Evolutionary conservation across 2,113 vertebrate species (phyloP), one percentile per base, ranked within the genome.

Genomic region (Camarhynchus parvulus): DNA sequence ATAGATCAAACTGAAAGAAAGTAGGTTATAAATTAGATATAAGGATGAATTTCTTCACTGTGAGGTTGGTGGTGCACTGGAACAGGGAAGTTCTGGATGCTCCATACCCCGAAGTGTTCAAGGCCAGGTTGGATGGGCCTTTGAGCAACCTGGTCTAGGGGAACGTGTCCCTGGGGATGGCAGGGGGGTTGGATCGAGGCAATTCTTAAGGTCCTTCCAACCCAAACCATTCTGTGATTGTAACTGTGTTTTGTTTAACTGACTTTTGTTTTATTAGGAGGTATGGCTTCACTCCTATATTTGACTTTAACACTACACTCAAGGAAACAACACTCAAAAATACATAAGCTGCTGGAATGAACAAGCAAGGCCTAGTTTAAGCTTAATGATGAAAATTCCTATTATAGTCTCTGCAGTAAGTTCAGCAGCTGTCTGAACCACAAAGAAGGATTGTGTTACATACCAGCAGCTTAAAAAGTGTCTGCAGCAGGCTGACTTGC

Each of bases 161-260:
- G 39, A 75, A 52, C 23, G 9, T 46, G 31, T 14, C 46, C 13
- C 53, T n/a, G 39, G 17, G 6, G 16, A 30, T 2, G 11, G 28
- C 28, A 46, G 46, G 1, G 2, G 5, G 9, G 1, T 11, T n/a
- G 69, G 33, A 61, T 14, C 0, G 0, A 82, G 4, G 8, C 14
- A 6, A 39, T 61, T 39, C 24, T 53, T 33, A 46, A 46, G 13
- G 39, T 11, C 15, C 28, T 74, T 61, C 69, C 28, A 75, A 53
- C 5, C 7, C 46, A 75, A 59, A 39, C 6, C 39, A 39, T 27
- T 68, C 46, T 25, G 20, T 53, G 24, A 68, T 17, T 25, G 18
- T 52, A 82, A 56, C n/a, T 59, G 11, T 66, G 18, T 22, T 85
- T 61, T 85, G 74, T 68, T 89, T 28, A 59, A 18, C 20, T 62